Evolutionary conservation across 2,113 vertebrate species (phyloP), one percentile per base, ranked within the genome.

Genomic region (Galemys pyrenaicus): DNA sequence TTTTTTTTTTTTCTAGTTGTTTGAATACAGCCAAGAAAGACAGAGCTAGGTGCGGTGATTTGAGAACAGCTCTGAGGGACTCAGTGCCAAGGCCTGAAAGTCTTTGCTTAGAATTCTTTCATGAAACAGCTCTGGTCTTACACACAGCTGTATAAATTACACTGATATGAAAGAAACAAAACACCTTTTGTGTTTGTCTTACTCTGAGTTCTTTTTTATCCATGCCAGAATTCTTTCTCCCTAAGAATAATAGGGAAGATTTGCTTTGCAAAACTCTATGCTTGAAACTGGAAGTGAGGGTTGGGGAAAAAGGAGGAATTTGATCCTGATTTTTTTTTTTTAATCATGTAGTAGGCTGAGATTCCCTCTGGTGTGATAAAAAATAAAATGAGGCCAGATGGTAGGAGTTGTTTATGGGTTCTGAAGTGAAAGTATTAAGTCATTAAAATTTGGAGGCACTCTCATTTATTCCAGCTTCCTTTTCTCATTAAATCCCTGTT

Each of bases 321-420:
- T 58, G 26, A 85, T 87, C 54, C n/a, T 74, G 30, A n/a, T 24
- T 71, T 56, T 87, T 62, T 87, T 46, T 94, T 73, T 93, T 82
- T 49, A 8, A 87, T 93, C 88, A 62, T 91, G 89, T 91, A 92
- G 91, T 95, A 92, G 88, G 94, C 86, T 94, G 96, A 92, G 89
- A 91, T 96, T 96, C 73, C 89, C 93, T 94, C 89, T 24, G 15
- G 79, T 95, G 82, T 92, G 89, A 95, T 96, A 96, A 94, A 97
- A 97, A 96, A 96, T 94, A 93, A 97, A 91, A 94, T 44, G 46
- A 96, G 26, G 70, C 87, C 96, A 96, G 92, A 96, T 96, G 96
- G 96, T 92, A 95, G 74, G 81, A 91, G 62, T 92, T 95, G 89
- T 94, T 96, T 96, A 94, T 96, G 94, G 62, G 19, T 81, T 95